Base-by-base conservation (phyloP, 2,113 vertebrate genomes). In the Ailurus styani region DNA sequence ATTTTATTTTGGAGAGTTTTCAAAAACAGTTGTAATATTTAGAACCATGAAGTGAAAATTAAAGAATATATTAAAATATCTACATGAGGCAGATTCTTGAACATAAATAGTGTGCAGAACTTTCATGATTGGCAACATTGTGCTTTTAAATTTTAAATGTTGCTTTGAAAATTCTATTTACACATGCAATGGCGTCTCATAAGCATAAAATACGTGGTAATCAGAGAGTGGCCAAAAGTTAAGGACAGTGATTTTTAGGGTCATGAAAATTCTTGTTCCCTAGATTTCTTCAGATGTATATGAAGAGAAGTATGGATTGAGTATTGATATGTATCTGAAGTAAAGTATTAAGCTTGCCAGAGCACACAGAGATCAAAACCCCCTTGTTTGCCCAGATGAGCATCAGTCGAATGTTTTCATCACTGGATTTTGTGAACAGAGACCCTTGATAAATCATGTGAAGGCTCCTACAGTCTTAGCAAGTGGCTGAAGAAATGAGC, bases 291-390 rank as follows among this genome's bases (percentile, higher is more conserved):
- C 70, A 95, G 75, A 94, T n/a, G 15, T 88, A 90, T 95, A 75
- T 93, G 75, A 96, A 93, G 45, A 62, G n/a, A 88, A 12, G 54
- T 97, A 97, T 98, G 54, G 95, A 98, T 95, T 94, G 90, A 87
- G 64, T 96, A 98, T 97, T 91, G 97, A 96, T 94, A 97, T 75
- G 27, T 47, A 97, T 97, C 93, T 96, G 78, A 37, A 96, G 68
- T 83, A 21, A 95, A 90, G 91, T 87, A 87, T 97, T 96, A 96
- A 95, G 95, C 93, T 96, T 86, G 64, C 52, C 86, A 93, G 60
- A 98, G 95, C 89, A 86, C 79, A 45, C 62, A 68, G 75, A 97
- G 96, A 97, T 98, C 98, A 98, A 97, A 95, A 77, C 85, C 87
- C 42, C 37, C 62, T 96, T 82, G 86, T 96, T 72, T 85, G 64